A percentile compares a stretch with the other conserved stretches of the same genome.
Conservation (phyloP, 2,113 vertebrate species). For the Xiphias gladius region DNA sequence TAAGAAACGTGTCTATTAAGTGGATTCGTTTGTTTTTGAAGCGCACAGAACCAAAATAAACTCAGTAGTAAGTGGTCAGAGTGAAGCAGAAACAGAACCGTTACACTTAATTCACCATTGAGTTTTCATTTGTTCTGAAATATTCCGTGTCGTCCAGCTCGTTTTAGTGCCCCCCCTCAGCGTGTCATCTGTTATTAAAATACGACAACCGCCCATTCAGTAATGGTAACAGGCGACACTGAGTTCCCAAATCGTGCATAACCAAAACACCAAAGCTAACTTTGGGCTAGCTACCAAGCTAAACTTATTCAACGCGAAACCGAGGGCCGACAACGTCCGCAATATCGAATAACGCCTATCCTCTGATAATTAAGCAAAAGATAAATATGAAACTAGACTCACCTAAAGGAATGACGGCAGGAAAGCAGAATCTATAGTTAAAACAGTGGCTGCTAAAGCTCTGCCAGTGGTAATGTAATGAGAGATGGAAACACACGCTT, state of each 20-base stretch:
- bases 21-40: background rate
- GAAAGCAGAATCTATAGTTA: constrained; percentile 27
- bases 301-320: constrained; percentile 51
- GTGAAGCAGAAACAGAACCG: background rate
- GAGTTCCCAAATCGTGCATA: background rate
- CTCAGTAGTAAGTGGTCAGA: background rate
- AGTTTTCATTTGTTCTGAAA: background rate
- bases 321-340: constrained; percentile 12
- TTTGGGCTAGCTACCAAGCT: constrained; percentile 67
- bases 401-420: constrained; percentile 53
- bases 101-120: background rate
- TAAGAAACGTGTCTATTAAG: background rate
- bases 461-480: constrained; percentile 45
- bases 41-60: constrained; percentile 16
- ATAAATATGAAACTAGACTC: constrained; percentile 42
- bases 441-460: constrained; percentile 35
- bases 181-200: background rate
- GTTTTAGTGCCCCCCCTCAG: background rate
- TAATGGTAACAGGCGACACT: background rate
- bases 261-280: constrained; percentile 59
- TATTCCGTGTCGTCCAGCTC: background rate
- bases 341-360: background rate
- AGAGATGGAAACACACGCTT: constrained; percentile 75
- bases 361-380: background rate
- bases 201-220: background rate